Percentiles rank a stretch among this genome's conserved stretches.
These are phyloP conservation scores for Habroteleia sp. DNA, from an alignment of 2,888 invertebrate species.

Conservation along the genomic window DNA sequence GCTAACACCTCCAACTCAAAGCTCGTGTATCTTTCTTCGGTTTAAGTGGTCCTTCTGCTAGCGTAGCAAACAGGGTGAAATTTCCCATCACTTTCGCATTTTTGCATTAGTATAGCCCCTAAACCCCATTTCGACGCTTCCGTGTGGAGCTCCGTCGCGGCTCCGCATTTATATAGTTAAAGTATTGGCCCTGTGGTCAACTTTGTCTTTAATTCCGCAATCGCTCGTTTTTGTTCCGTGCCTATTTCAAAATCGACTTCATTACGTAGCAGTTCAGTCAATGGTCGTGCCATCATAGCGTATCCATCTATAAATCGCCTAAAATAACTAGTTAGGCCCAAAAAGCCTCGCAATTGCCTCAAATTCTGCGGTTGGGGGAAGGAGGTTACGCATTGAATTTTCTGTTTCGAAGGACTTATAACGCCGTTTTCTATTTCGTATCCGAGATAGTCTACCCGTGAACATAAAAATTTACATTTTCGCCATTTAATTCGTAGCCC, in stretches of 20 bases:
- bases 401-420: neutral
- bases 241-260: neutral
- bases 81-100: too few relatives aligned
- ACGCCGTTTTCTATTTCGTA: neutral
- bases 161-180: too few relatives aligned
- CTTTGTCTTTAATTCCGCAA: too few relatives aligned
- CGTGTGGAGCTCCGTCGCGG: too few relatives aligned
- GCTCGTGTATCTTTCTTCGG: too few relatives aligned
- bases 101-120: too few relatives aligned
- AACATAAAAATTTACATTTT: neutral
- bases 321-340: slow-evolving; percentile 62
- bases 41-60: too few relatives aligned
- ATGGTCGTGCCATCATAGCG: neutral
- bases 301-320: slow-evolving; percentile 46
- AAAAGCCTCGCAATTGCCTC: slow-evolving; percentile 48
- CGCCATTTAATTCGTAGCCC: slow-evolving; percentile 15
- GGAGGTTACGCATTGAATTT: slow-evolving; percentile 1
- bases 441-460: neutral
- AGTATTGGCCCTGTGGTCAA: too few relatives aligned
- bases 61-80: too few relatives aligned
- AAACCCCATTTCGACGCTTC: too few relatives aligned
- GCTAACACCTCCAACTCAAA: too few relatives aligned
- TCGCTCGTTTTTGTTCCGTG: too few relatives aligned
- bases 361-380: slow-evolving; percentile 22
- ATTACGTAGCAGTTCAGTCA: neutral